Base-by-base conservation (phyloP, 2,797 vertebrate species). In the Enoplosus armatus region DNA sequence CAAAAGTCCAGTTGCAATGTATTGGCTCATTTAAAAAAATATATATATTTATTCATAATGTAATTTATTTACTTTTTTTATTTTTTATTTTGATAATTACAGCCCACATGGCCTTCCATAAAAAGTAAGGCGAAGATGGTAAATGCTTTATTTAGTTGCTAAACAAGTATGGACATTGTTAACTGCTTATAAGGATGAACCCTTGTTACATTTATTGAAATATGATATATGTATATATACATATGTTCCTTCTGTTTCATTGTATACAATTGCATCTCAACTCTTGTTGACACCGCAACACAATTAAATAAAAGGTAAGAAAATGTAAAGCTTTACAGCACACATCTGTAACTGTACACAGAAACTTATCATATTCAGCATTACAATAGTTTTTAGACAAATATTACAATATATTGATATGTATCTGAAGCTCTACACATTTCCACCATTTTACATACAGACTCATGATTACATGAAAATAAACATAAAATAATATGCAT, bases 241-340 rank as follows among this genome's bases (percentile, higher is more conserved):
- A 3, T n/a, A n/a, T n/a, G 1, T 54, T 47, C 5, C 7, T 47
- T 50, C 20, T 48, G 9, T 54, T 63, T 37, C 5, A 12, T 3
- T 31, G 3, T n/a, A n/a, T 22, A 15, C 39, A 29, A 55, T 37
- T 60, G 43, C 8, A 47, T 33, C 37, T 68, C 11, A 1, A 48
- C 22, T 76, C 1, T 59, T 45, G 4, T 29, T 53, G 18, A 41
- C 14, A 64, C 20, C 65, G 14, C 20, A 77, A 76, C 9, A 71
- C 26, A 58, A 3, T n/a, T 2, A 51, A 33, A 48, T 14, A 27
- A 54, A 54, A 76, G 22, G 5, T 5, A 35, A 48, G 9, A 53
- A 43, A 43, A 33, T n/a, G 6, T 16, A 9, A 37, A 53, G 47
- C 8, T 2, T 29, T 24, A 31, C 33, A 20, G 3, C 29, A 63